Evolutionary conservation across 2,113 vertebrate genomes (phyloP).

Genomic region (Leucosticte australis): DNA sequence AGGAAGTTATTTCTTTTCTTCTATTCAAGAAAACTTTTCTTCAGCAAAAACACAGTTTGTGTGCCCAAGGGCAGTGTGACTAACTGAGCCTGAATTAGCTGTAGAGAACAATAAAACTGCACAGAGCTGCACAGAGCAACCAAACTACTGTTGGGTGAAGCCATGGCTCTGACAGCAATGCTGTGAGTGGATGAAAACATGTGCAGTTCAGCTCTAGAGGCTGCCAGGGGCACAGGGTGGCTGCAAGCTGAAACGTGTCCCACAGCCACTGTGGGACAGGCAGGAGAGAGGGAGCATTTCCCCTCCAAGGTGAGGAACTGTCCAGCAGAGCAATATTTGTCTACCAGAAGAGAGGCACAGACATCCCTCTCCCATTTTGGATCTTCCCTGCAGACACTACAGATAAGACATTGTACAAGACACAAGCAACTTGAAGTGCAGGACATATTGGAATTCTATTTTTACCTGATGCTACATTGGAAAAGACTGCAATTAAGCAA

Average conservation of each 20-base stretch:
- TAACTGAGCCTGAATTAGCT: background rate
- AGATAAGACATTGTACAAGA: background rate
- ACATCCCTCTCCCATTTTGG: background rate
- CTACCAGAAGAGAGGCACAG: background rate
- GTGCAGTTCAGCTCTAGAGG: background rate
- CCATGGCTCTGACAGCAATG: background rate
- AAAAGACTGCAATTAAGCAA: constrained; percentile 6
- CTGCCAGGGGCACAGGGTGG: background rate
- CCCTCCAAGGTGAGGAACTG: background rate
- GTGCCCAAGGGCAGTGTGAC: background rate
- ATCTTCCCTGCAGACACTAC: background rate
- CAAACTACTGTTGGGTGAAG: background rate
- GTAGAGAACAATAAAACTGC: background rate
- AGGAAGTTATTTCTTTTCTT: background rate
- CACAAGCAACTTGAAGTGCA: background rate
- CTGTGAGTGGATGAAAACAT: background rate
- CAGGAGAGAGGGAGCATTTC: background rate
- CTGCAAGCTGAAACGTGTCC: background rate
- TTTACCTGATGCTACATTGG: background rate
- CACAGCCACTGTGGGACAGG: background rate
- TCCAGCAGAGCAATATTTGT: background rate
- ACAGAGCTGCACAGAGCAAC: background rate
- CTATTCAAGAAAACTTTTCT: background rate
- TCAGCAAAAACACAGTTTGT: background rate
- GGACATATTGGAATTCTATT: background rate